Conservation (phyloP, 1,140 invertebrate genomes). For the Hyles euphorbiae region DNA sequence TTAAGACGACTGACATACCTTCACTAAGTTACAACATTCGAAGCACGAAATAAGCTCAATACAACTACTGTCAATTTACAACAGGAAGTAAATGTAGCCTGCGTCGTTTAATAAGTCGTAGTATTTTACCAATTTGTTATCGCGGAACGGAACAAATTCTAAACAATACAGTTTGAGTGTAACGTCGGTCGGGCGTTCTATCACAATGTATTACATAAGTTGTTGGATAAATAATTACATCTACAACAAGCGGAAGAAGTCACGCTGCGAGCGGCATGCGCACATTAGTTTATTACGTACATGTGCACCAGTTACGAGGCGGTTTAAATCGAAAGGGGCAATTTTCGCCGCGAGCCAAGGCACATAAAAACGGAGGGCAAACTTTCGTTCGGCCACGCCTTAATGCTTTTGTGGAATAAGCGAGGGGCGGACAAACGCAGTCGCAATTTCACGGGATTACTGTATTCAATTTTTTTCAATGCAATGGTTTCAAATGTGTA, state of each 20-base stretch:
- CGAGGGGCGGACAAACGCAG: conserved; percentile 29
- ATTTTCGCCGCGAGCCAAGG: conserved; percentile 41
- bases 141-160: too few species aligned
- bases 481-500: too few species aligned
- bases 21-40: neutral
- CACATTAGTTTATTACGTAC: conserved; percentile 39
- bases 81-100: too few species aligned
- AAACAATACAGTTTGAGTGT: too few species aligned
- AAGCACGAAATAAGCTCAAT: too few species aligned
- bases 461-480: too few species aligned
- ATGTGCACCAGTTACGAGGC: conserved; percentile 40
- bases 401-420: conserved; percentile 40
- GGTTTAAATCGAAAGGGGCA: conserved; percentile 40
- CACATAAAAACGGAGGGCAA: conserved; percentile 42
- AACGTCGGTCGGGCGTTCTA: too few species aligned
- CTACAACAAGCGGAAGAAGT: conserved; percentile 11
- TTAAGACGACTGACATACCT: too few species aligned
- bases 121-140: too few species aligned
- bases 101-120: too few species aligned
- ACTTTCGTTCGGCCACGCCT: conserved; percentile 50
- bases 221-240: conserved; percentile 5
- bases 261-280: conserved; percentile 29
- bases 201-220: conserved; percentile 3
- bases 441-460: conserved; percentile 11
- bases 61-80: too few species aligned